Evolutionary conservation across 1,140 invertebrate species (phyloP).

Genomic region (Trichomalopsis sarcophagae): DNA sequence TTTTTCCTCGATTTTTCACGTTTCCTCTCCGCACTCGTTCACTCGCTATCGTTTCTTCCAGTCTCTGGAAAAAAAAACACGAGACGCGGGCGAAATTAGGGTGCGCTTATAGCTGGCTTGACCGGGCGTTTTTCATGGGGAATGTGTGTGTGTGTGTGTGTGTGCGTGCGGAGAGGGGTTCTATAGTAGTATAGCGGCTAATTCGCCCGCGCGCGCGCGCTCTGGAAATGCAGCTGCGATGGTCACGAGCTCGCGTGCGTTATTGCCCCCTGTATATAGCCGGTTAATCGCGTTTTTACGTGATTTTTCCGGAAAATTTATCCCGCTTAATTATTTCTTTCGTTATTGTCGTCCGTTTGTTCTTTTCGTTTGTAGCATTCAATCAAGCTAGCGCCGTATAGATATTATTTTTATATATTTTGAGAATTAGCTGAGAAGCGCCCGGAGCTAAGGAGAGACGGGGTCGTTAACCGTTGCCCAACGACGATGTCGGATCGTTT

Average conservation of each 20-base stretch:
- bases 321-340: background rate
- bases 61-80: slow-evolving; percentile 20
- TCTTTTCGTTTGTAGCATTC: background rate
- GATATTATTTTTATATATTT: too few species aligned
- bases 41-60: slow-evolving; percentile 29
- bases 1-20: slow-evolving; percentile 42
- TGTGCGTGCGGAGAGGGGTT: background rate
- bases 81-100: slow-evolving; percentile 33
- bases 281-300: slow-evolving; percentile 32
- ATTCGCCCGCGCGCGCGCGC: slow-evolving; percentile 5
- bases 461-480: background rate
- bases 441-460: too few species aligned
- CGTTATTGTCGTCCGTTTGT: background rate
- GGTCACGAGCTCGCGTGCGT: background rate
- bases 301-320: slow-evolving; percentile 31
- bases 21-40: slow-evolving; percentile 32
- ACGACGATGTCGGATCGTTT: too few species aligned
- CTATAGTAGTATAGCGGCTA: background rate
- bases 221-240: slow-evolving; percentile 4
- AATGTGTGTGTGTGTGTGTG: background rate
- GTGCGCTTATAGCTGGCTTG: slow-evolving; percentile 29
- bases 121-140: slow-evolving; percentile 31
- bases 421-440: too few species aligned
- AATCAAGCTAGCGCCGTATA: too few species aligned
- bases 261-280: background rate